Evolutionary conservation across 2,888 invertebrate species (phyloP).

Genomic region (Leucophora obtusa): DNA sequence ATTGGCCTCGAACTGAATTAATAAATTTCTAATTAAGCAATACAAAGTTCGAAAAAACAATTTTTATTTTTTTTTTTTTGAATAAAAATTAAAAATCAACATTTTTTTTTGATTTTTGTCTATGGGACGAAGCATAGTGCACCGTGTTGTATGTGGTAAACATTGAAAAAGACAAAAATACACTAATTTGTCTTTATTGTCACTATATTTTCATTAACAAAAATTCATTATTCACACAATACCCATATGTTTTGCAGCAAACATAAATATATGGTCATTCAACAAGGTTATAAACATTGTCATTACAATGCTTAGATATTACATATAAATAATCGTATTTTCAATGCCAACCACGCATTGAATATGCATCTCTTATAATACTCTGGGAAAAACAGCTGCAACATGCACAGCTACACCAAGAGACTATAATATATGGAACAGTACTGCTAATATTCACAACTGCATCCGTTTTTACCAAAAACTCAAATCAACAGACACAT

Average conservation of each 20-base stretch:
- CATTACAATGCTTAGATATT: conserved; percentile 49
- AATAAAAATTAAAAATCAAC: too few species aligned
- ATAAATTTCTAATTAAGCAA: too few species aligned
- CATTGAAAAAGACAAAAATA: neutral
- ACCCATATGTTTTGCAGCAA: conserved; percentile 1
- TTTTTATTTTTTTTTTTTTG: too few species aligned
- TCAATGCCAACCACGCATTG: conserved; percentile 18
- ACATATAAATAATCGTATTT: conserved; percentile 56
- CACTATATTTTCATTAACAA: conserved; percentile 49
- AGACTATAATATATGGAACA: too few species aligned
- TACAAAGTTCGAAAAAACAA: too few species aligned
- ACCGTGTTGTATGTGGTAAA: too few species aligned
- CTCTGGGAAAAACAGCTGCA: conserved; percentile 43
- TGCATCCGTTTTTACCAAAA: conserved; percentile 40
- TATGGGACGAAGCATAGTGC: too few species aligned
- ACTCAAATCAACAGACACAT: conserved; percentile 31
- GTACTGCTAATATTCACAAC: conserved; percentile 47
- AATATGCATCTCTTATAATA: conserved; percentile 10
- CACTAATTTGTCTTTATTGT: conserved; percentile 51
- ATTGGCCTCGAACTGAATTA: too few species aligned
- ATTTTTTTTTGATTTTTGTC: too few species aligned
- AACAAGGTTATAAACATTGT: conserved; percentile 63
- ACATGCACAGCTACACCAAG: conserved; percentile 21
- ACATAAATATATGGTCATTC: conserved; percentile 56
- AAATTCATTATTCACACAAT: conserved; percentile 42